Evolutionary conservation across 2,113 vertebrate genomes (phyloP), one percentile per base, ranked within the genome.

Genomic region (Passer montanus): DNA sequence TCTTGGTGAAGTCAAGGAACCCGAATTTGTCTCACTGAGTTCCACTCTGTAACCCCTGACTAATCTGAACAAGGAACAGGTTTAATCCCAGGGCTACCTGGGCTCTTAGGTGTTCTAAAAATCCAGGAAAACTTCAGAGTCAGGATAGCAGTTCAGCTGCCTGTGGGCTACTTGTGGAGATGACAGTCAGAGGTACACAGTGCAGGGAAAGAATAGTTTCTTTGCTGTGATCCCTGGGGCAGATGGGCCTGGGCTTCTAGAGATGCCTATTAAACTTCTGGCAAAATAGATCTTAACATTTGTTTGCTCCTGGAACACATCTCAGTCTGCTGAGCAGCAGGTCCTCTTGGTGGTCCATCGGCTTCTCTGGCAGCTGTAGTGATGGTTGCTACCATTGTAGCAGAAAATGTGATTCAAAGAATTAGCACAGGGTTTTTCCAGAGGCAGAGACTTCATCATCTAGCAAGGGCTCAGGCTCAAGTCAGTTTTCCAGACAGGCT

Each of bases 1-100:
- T n/a, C 24, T 76, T 44, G 28, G 22, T 56, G 55, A 33, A 20
- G 24, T 56, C 68, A 52, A 60, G 55, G 17, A 18, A n/a, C 21
- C 13, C 0, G 0, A n/a, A 19, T 4, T 46, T 13, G 3, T 69
- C 33, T 74, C 35, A 15, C 17, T n/a, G 33, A 69, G 6, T 27
- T 82, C 33, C 16, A 44, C 7, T 14, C 17, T 6, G 6, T 6
- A 60, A 13, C 39, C 26, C 33, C 19, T 21, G 30, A 82, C 30
- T 64, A 85, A 69, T 13, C 26, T 60, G 15, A 60, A 13, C 11
- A 26, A 5, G 7, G 49, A 49, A 55, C 11, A 37, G 26, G 23
- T 53, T 75, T 76, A 78, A 74, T 60, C 11, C 14, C 44, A 68
- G 33, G 22, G 27, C 16, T 6, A 16, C 13, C 22, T 78, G 17